phyloP scores from a whole-genome alignment of 2,888 invertebrate genomes.

The Tuberolachnus salignus region DNA sequence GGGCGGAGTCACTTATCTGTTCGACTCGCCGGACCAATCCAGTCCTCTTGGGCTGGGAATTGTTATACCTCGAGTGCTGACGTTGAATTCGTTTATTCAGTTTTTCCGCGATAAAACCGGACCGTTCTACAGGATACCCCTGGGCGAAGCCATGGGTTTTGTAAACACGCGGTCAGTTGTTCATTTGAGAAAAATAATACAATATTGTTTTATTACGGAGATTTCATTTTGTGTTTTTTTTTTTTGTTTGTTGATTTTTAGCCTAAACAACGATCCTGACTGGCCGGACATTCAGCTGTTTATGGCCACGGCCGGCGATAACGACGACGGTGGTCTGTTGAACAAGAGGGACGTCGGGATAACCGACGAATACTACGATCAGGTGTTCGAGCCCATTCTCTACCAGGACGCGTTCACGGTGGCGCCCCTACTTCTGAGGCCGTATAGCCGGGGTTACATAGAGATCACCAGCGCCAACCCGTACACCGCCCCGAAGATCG shows the following conservation, averaged over 20 bases:
- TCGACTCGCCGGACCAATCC: constrained; percentile 68
- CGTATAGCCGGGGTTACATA: constrained; percentile 74
- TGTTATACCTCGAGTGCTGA: constrained; percentile 71
- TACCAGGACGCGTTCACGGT: constrained; percentile 74
- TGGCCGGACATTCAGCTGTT: constrained; percentile 83
- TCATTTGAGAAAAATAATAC: not conserved
- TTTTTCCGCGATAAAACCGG: constrained; percentile 71
- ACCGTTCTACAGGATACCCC: constrained; percentile 76
- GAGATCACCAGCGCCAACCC: constrained; percentile 74
- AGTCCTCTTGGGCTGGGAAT: constrained; percentile 67
- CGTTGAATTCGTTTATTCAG: constrained; percentile 68
- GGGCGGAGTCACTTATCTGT: constrained; percentile 76
- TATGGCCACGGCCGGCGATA: constrained; percentile 76
- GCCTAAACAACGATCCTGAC: constrained; percentile 69
- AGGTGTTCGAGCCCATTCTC: constrained; percentile 73
- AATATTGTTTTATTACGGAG: too few relatives aligned
- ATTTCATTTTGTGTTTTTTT: too few relatives aligned
- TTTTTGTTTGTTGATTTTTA: too few relatives aligned
- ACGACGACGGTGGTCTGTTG: constrained; percentile 78
- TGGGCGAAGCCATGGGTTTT: constrained; percentile 79
- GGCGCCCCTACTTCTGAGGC: constrained; percentile 74
- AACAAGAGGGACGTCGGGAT: constrained; percentile 74
- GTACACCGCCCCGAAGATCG: constrained; percentile 77
- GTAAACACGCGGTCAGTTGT: constrained; percentile 69
- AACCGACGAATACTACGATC: constrained; percentile 71